Conservation (phyloP, 2,888 invertebrate species). For the Chrysolina americana region DNA sequence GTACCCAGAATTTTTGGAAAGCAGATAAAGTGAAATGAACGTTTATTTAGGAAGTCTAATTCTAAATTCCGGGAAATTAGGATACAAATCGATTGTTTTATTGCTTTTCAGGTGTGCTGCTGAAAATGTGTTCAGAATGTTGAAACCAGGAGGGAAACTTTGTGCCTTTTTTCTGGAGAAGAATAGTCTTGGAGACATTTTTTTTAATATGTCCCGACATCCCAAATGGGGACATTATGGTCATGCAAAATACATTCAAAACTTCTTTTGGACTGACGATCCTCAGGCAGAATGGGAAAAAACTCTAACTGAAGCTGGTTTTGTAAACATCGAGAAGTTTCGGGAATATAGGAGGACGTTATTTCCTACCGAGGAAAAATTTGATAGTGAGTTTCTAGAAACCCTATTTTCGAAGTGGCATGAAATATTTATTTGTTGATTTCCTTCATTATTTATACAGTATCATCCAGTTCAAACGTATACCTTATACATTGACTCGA, state of each 20-base stretch:
- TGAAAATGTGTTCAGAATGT: slow-evolving; percentile 76
- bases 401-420: too few relatives aligned
- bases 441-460: too few relatives aligned
- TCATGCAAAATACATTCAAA: slow-evolving; percentile 28
- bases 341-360: neutral
- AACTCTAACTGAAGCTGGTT: slow-evolving; percentile 25
- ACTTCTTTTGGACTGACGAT: slow-evolving; percentile 25
- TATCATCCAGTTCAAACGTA: too few relatives aligned
- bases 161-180: slow-evolving; percentile 73
- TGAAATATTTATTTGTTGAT: too few relatives aligned
- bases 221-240: slow-evolving; percentile 39
- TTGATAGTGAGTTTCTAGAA: slow-evolving; percentile 3
- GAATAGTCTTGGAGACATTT: slow-evolving; percentile 28
- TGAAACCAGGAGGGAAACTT: slow-evolving; percentile 79
- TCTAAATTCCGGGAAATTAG: too few relatives aligned
- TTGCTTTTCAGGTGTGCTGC: slow-evolving; percentile 73
- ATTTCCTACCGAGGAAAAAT: slow-evolving; percentile 27
- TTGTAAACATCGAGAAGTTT: slow-evolving; percentile 11
- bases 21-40: too few relatives aligned
- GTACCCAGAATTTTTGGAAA: too few relatives aligned
- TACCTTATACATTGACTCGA: too few relatives aligned
- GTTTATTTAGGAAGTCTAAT: too few relatives aligned
- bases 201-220: slow-evolving; percentile 25
- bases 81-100: too few relatives aligned
- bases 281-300: slow-evolving; percentile 23